Evolutionary conservation across 2,888 invertebrate genomes (phyloP).

Genomic region (Sinhomidia bicolor): DNA sequence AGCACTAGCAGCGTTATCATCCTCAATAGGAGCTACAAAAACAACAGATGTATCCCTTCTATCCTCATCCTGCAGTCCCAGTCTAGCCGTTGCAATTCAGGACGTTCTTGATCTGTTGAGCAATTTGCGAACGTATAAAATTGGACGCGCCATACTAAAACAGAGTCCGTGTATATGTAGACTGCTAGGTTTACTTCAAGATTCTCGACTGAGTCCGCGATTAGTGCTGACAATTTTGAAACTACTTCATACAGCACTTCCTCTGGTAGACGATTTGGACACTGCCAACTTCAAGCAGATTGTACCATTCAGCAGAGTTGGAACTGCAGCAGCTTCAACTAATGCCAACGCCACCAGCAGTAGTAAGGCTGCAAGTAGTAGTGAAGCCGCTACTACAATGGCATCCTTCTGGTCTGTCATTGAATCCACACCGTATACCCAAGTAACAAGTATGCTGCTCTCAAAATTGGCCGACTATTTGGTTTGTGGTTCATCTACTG

Average conservation of each 20-base stretch:
- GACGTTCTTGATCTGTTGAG: slow-evolving; percentile 81
- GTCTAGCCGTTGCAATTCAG: slow-evolving; percentile 81
- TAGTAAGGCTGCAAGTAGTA: not conserved
- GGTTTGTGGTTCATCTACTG: slow-evolving; percentile 81
- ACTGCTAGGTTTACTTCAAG: slow-evolving; percentile 68
- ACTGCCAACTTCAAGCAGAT: slow-evolving; percentile 63
- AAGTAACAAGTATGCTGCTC: slow-evolving; percentile 81
- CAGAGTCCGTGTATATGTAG: slow-evolving; percentile 71
- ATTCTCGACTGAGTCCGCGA: slow-evolving; percentile 64
- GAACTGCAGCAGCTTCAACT: not conserved
- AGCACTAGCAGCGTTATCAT: slow-evolving; percentile 79
- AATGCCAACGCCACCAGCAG: not conserved
- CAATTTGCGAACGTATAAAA: slow-evolving; percentile 56
- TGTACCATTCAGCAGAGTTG: slow-evolving; percentile 21
- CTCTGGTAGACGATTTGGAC: slow-evolving; percentile 66
- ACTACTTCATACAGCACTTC: slow-evolving; percentile 66
- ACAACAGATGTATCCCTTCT: slow-evolving; percentile 79
- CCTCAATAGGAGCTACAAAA: slow-evolving; percentile 60
- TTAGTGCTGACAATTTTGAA: slow-evolving; percentile 71
- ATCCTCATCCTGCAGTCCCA: slow-evolving; percentile 33
- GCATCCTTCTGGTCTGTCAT: slow-evolving; percentile 52
- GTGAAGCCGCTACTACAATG: slow-evolving; percentile 57
- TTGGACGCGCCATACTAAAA: slow-evolving; percentile 68
- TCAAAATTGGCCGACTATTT: slow-evolving; percentile 82
- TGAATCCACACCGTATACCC: slow-evolving; percentile 81